Conservation (phyloP, 1,140 invertebrate species). For the Brachionus asplanchnoidis region DNA sequence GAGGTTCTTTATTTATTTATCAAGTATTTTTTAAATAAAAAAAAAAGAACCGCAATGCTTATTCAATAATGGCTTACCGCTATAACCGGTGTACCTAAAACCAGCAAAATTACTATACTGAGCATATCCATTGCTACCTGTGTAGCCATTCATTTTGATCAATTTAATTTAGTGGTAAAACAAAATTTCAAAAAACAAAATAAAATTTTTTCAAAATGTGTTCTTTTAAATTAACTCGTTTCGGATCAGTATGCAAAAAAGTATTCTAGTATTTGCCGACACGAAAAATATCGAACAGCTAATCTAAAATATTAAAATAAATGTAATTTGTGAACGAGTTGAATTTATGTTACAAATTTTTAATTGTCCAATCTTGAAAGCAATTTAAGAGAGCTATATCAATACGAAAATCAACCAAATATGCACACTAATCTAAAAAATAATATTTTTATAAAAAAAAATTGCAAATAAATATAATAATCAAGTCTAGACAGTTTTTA, state of each 20-base stretch:
- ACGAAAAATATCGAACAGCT: neutral
- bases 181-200: neutral
- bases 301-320: neutral
- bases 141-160: neutral
- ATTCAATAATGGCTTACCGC: neutral
- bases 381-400: neutral
- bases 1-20: neutral
- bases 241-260: slow-evolving; percentile 10
- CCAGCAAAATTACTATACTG: neutral
- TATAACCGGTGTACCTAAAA: slow-evolving; percentile 19
- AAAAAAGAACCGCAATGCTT: neutral
- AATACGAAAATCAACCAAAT: neutral
- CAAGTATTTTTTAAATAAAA: neutral
- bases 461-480: slow-evolving; percentile 19
- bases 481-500: slow-evolving; percentile 27
- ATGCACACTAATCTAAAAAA: neutral
- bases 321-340: neutral
- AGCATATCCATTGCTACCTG: neutral
- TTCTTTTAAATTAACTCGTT: neutral
- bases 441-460: slow-evolving; percentile 5
- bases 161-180: neutral
- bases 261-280: neutral
- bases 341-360: slow-evolving; percentile 30
- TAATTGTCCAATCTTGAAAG: slow-evolving; percentile 27
- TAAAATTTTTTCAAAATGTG: neutral